Conservation (phyloP, 2,888 invertebrate genomes). For the Gastracanthus pulcherrimus region DNA sequence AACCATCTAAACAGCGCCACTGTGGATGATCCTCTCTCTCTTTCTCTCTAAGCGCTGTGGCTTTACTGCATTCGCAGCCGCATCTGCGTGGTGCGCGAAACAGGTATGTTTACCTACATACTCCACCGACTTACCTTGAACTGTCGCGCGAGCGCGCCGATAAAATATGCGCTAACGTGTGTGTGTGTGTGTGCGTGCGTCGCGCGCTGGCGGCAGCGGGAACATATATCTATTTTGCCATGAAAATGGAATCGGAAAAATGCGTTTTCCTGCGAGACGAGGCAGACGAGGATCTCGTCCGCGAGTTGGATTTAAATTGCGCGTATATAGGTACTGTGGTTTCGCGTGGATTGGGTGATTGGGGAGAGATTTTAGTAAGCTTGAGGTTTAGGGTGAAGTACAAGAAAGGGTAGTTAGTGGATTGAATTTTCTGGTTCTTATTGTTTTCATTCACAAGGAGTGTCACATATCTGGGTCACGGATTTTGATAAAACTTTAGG, state of each 20-base stretch:
- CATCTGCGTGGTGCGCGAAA: slow-evolving; percentile 30
- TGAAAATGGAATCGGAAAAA: slow-evolving; percentile 23
- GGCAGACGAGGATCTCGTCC: not conserved
- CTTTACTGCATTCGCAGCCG: slow-evolving; percentile 15
- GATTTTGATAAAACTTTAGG: no score
- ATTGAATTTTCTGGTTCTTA: no score
- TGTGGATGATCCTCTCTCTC: not conserved
- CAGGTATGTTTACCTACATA: slow-evolving; percentile 56
- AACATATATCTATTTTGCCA: slow-evolving; percentile 5
- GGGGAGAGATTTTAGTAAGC: no score
- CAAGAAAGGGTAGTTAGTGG: no score
- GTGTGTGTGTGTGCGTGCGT: not conserved
- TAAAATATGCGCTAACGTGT: slow-evolving; percentile 49
- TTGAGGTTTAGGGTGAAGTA: no score
- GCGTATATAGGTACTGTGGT: no score
- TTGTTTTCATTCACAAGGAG: no score
- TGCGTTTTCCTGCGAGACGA: not conserved
- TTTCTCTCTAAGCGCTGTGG: not conserved
- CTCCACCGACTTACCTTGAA: slow-evolving; percentile 63
- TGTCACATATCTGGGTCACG: no score
- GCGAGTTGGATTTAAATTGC: not conserved
- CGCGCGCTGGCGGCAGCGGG: not conserved
- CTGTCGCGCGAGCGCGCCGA: slow-evolving; percentile 59
- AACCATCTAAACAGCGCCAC: not conserved
- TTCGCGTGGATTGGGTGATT: no score